Base-by-base conservation (phyloP, 2,797 vertebrate species). In the Rachycentron canadum region DNA sequence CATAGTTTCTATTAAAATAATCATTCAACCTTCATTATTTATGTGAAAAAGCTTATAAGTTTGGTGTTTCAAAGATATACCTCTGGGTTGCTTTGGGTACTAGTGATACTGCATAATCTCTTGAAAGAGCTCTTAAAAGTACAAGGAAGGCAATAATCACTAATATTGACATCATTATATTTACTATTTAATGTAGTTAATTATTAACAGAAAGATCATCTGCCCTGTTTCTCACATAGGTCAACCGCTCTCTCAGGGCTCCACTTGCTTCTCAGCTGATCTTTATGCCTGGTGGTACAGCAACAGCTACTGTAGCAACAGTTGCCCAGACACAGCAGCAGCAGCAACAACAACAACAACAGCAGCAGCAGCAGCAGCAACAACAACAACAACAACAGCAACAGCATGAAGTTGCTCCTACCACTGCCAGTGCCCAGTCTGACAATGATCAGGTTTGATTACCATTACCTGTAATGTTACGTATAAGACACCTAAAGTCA, bases 221-320 rank as follows among this genome's bases (percentile, higher is more conserved):
- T 77, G 14, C 71, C 23, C 36, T 79, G 36, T 13, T 84, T 32
- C 25, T 57, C 63, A 40, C 34, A 49, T 64, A 96, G 95, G 95
- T 96, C 53, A 96, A 96, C 82, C 95, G 95, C 63, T 93, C 95
- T 81, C 94, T 96, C 61, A 92, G 95, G 72, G 95, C 98, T 85
- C 98, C 98, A 64, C 96, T 99, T 50, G 95, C 97, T 82, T 96
- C 98, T 87, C 98, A 99, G 73, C 97, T 99, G 90, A 99, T 99
- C 93, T 97, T 99, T 87, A 99, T 99, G 98, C 98, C 97, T 71
- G 97, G 97, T 34, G 97, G 97, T 87, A 96, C 97, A 9, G 96
- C 98, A 91, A 97, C 98, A 52, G 96, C 98, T 64, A 96, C 98
- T 50, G 94, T 96, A 55, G 89, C 95, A 63, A 93, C 95, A 2